phyloP scores from a whole-genome alignment of 1,140 invertebrate genomes.

The Aleiodes sp. region DNA sequence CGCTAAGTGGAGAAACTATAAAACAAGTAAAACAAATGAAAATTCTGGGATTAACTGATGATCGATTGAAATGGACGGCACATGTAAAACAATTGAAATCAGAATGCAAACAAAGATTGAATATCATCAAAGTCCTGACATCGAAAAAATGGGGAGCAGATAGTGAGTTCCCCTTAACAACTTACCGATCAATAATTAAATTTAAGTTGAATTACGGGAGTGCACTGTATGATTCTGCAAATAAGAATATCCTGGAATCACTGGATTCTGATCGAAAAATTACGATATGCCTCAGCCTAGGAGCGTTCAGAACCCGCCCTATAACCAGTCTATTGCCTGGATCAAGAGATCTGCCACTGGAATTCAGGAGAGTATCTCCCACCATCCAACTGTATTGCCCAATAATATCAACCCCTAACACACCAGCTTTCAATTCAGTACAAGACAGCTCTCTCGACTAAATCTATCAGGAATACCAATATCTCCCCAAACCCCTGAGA shows the following conservation, averaged over 20 bases:
- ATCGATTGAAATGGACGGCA: slow-evolving; percentile 29
- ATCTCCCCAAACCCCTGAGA: background rate
- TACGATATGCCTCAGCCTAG: slow-evolving; percentile 18
- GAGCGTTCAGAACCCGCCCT: slow-evolving; percentile 22
- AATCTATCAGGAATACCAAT: background rate
- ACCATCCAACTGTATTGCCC: background rate
- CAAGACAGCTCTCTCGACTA: background rate
- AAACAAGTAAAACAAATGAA: slow-evolving; percentile 21
- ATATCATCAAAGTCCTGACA: slow-evolving; percentile 26
- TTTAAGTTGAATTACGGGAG: slow-evolving; percentile 30
- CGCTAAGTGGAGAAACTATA: background rate
- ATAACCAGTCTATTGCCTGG: slow-evolving; percentile 25
- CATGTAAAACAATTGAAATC: slow-evolving; percentile 26
- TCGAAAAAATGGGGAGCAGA: slow-evolving; percentile 33
- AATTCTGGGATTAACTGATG: slow-evolving; percentile 38
- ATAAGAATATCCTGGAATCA: slow-evolving; percentile 12
- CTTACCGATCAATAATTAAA: slow-evolving; percentile 29
- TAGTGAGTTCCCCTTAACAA: background rate
- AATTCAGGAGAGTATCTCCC: background rate
- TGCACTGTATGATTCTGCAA: slow-evolving; percentile 22
- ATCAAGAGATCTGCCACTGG: slow-evolving; percentile 14
- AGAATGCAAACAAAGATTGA: slow-evolving; percentile 9
- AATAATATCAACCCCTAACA: no score
- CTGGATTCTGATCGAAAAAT: slow-evolving; percentile 23
- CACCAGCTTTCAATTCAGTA: no score